phyloP scores from a whole-genome alignment of 2,888 invertebrate genomes.

The Temnothorax ravouxi region DNA sequence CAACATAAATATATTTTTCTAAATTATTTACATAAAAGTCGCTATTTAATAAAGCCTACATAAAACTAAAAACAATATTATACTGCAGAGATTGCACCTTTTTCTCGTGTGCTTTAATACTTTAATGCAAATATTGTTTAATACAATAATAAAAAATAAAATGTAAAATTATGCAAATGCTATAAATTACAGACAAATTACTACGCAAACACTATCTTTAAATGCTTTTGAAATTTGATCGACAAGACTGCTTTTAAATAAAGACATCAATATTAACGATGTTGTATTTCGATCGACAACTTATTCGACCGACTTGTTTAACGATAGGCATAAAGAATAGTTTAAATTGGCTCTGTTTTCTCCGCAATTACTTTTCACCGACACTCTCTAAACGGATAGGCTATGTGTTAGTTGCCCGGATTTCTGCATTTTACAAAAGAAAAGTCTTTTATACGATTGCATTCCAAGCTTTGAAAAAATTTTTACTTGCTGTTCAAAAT shows the following conservation, averaged over 20 bases:
- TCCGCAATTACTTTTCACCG: constrained; percentile 61
- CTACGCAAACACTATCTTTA: neutral
- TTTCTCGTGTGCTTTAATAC: neutral
- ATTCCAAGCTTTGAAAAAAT: constrained; percentile 13
- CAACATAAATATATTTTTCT: neutral
- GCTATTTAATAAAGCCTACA: neutral
- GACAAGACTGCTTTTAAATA: neutral
- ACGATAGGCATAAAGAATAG: constrained; percentile 49
- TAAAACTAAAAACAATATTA: neutral
- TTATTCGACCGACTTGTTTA: constrained; percentile 58
- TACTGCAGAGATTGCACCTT: neutral
- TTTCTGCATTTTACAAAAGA: constrained; percentile 19
- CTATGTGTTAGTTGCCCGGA: neutral
- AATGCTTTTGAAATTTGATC: constrained; percentile 8
- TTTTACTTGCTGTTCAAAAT: constrained; percentile 8
- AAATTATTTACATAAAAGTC: neutral
- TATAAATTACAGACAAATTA: neutral
- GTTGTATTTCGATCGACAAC: constrained; percentile 44
- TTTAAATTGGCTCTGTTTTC: constrained; percentile 53
- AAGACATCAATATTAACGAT: constrained; percentile 26
- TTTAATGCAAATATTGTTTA: neutral
- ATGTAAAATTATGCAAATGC: constrained; percentile 1
- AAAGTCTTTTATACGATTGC: constrained; percentile 23
- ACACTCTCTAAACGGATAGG: constrained; percentile 52
- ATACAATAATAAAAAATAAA: neutral